Conservation (phyloP, 1,140 invertebrate genomes). For the Brachionus rotundiformis region DNA sequence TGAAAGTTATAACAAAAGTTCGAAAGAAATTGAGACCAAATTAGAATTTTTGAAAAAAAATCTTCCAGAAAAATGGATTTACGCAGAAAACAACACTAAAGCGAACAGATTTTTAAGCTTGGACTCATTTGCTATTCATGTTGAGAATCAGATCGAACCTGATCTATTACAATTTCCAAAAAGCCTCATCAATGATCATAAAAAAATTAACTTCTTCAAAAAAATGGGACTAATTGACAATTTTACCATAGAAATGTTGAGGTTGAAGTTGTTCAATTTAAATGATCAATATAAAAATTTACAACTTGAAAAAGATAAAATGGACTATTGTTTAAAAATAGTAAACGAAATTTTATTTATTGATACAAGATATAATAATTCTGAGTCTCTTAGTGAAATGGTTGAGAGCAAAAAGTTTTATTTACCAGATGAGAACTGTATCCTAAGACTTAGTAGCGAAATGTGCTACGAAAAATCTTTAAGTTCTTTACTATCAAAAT, state of each 20-base stretch:
- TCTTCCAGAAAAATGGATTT: neutral
- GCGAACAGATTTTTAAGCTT: neutral
- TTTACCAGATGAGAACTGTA: conserved; percentile 24
- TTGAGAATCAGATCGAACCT: neutral
- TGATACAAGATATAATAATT: neutral
- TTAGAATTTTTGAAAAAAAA: neutral
- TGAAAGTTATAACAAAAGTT: neutral
- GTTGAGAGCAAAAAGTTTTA: neutral
- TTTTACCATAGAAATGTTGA: neutral
- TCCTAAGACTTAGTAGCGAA: neutral
- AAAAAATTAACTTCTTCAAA: neutral
- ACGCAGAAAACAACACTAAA: neutral
- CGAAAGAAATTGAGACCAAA: neutral
- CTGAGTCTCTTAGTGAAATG: neutral
- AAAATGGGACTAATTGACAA: conserved; percentile 5
- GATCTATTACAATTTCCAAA: neutral
- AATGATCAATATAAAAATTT: neutral
- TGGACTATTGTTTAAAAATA: neutral
- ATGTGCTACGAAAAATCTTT: conserved; percentile 1
- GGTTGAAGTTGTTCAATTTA: neutral
- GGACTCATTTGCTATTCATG: neutral
- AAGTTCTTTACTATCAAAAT: neutral
- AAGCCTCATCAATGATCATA: neutral
- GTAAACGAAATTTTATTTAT: conserved; percentile 17
- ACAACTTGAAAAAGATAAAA: neutral